Evolutionary conservation across 2,797 vertebrate species (phyloP).

Genomic region (Molossus molossus): DNA sequence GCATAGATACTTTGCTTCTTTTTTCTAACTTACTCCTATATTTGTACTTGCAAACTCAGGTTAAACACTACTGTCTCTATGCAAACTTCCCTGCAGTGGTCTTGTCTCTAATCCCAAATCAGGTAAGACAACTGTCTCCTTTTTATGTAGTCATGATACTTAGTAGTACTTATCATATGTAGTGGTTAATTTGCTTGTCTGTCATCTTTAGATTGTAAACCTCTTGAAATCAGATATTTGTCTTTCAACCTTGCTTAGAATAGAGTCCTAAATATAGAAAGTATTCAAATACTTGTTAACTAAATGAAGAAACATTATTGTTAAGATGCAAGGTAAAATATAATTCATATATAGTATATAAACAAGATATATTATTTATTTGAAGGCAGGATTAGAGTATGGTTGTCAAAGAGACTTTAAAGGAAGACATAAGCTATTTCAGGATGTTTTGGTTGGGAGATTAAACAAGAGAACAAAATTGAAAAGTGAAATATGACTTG

Average conservation of each 20-base stretch:
- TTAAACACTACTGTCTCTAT: not conserved
- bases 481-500: not conserved
- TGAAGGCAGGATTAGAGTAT: conserved; percentile 59
- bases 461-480: not conserved
- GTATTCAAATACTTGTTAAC: conserved; percentile 47
- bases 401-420: not conserved
- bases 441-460: not conserved
- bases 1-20: not conserved
- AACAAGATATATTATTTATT: conserved; percentile 38
- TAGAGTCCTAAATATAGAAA: not conserved
- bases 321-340: conserved; percentile 5
- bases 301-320: conserved; percentile 41
- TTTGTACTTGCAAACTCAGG: not conserved
- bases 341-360: conserved; percentile 24
- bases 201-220: not conserved
- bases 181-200: conserved; percentile 40
- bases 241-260: conserved; percentile 57
- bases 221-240: not conserved
- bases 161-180: not conserved
- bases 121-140: not conserved
- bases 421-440: not conserved
- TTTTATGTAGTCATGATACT: conserved; percentile 7
- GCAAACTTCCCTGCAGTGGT: not conserved
- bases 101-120: not conserved
- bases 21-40: conserved; percentile 37